Percentiles rank a stretch among this genome's conserved stretches.
Conservation (phyloP, 2,888 invertebrate species). For the Scotopteryx bipunctaria region DNA sequence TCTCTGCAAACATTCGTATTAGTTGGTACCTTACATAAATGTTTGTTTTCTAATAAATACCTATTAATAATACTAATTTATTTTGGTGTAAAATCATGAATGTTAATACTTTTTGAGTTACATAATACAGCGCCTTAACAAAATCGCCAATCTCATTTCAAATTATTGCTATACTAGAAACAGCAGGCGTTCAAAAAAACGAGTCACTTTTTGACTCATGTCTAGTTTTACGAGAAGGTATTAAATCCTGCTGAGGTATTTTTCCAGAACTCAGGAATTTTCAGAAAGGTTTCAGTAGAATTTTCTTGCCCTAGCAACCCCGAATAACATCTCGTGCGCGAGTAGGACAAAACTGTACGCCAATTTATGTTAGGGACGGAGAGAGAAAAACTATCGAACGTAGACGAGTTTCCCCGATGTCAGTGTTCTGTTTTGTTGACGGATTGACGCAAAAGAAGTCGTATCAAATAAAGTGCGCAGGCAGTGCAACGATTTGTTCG, state of each 20-base stretch:
- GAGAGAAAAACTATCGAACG: constrained; percentile 54
- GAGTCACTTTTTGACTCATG: no score
- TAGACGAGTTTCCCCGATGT: constrained; percentile 49
- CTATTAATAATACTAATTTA: no score
- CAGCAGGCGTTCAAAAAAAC: not conserved
- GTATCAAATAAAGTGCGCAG: constrained; percentile 79
- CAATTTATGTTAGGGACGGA: constrained; percentile 56
- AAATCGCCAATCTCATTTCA: not conserved
- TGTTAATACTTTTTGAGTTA: no score
- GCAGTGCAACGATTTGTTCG: constrained; percentile 80
- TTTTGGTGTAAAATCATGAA: no score
- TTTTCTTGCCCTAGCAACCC: constrained; percentile 53
- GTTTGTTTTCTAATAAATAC: no score
- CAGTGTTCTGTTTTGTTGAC: constrained; percentile 74
- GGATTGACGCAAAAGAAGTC: constrained; percentile 59
- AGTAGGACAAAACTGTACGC: constrained; percentile 50
- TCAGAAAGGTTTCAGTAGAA: not conserved
- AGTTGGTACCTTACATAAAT: no score
- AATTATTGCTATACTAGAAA: not conserved
- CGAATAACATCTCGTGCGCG: constrained; percentile 55
- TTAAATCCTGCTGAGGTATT: not conserved
- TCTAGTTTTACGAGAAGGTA: no score
- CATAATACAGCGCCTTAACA: no score
- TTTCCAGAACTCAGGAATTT: not conserved
- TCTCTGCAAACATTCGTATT: no score